Base-by-base conservation (phyloP, 2,888 invertebrate genomes). In the Tipula unca region DNA sequence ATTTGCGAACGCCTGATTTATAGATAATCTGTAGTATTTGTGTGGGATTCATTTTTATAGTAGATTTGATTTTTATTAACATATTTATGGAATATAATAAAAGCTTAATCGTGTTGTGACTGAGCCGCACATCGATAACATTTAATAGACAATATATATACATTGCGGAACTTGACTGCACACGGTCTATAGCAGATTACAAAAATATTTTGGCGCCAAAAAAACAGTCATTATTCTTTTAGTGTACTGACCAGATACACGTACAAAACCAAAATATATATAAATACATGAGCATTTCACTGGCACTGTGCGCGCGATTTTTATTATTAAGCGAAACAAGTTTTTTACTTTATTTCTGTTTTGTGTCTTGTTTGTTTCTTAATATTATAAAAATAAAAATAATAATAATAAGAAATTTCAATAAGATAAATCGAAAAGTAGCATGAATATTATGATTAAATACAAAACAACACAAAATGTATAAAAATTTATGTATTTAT, bases 361-460 rank as follows among this genome's bases (percentile, higher is more conserved):
- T 69, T 69, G 69, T 69, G 69, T 69, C 69, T 69, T 69, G 69
- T 69, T 69, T 69, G 69, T 69, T 69, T 69, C 69, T 69, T 25
- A 69, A 69, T 69, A 69, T 48, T 48, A n/a, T 48, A 48, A 48
- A 48, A 48, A 39, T 5, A 3, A 48, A 48, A 48, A 48, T 3
- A 32, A 32, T 17, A 48, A 48, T 17, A 48, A 69, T 25, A 69
- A 69, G 69, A 69, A 69, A 69, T 69, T 69, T 69, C 69, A 69
- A 69, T 69, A 69, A 69, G 25, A 69, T 69, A 69, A 69, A 69
- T 69, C 69, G 69, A 69, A 69, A 69, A 69, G 69, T 69, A 69
- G 69, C 69, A 69, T 69, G 69, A 69, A 69, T 69, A 69, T 69
- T 69, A 69, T 69, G 69, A 69, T 69, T 69, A 69, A 69, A 69